Evolutionary conservation across 2,888 invertebrate species (phyloP).

Genomic region (Thysanoteuthis rhombus): DNA sequence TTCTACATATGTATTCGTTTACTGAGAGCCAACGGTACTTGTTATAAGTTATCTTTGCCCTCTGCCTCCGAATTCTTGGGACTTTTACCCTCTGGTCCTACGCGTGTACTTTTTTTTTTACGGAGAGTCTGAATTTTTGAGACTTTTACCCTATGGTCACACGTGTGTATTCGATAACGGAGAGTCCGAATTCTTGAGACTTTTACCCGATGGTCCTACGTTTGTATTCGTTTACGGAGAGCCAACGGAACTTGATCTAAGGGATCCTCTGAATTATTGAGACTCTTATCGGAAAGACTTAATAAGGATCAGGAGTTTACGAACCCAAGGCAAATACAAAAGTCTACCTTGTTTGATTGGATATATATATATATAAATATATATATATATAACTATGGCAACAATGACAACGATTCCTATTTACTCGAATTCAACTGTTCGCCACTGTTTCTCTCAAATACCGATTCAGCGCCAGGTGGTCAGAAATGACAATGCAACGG

Average conservation of each 20-base stretch:
- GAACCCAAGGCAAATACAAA: no score
- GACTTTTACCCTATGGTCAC: no score
- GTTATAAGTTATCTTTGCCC: neutral
- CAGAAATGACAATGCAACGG: neutral
- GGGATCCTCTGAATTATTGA: neutral
- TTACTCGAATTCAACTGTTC: neutral
- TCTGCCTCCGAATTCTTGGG: neutral
- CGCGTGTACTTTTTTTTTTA: no score
- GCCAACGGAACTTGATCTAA: neutral
- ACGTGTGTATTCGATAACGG: no score
- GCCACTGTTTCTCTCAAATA: neutral
- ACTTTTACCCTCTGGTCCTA: neutral
- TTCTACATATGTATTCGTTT: no score
- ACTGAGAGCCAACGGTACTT: neutral
- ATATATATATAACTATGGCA: no score
- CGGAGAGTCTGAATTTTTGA: no score
- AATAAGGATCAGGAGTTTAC: neutral
- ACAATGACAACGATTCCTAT: neutral
- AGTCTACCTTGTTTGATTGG: neutral
- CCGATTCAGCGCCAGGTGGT: neutral
- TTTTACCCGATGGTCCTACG: neutral
- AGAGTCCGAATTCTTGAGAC: neutral
- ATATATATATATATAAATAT: no score
- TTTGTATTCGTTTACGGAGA: no score
- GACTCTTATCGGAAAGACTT: neutral